Conservation (phyloP, 2,888 invertebrate genomes). For the Hirtodrosophila cameraria region DNA sequence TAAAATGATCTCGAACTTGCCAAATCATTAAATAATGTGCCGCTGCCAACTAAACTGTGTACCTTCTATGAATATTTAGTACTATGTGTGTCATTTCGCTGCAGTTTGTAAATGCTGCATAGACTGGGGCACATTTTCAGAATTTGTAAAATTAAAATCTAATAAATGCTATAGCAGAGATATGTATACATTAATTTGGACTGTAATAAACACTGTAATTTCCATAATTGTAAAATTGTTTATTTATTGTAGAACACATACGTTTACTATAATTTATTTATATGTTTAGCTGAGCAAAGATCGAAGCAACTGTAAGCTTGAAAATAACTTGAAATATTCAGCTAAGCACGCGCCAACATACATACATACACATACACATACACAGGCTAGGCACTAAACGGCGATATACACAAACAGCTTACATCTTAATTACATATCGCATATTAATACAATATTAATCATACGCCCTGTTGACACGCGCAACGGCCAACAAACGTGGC, state of each 20-base stretch:
- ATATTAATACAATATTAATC: constrained; percentile 81
- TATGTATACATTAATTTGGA: too few species aligned
- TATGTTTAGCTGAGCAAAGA: not conserved
- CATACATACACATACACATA: constrained; percentile 1
- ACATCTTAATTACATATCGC: constrained; percentile 80
- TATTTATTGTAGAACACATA: constrained; percentile 19
- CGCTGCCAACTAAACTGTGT: too few species aligned
- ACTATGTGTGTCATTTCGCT: too few species aligned
- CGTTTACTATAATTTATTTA: constrained; percentile 22
- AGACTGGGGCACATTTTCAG: too few species aligned
- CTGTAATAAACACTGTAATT: not conserved
- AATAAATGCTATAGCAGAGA: not conserved
- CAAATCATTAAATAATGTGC: too few species aligned
- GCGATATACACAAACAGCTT: constrained; percentile 64
- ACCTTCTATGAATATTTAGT: too few species aligned
- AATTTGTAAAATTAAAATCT: too few species aligned
- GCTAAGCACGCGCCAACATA: constrained; percentile 4
- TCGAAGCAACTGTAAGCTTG: constrained; percentile 10
- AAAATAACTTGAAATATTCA: constrained; percentile 14
- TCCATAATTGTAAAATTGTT: constrained; percentile 22
- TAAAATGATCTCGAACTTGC: too few species aligned
- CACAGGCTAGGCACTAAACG: constrained; percentile 26
- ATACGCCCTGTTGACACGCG: constrained; percentile 78
- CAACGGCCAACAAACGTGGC: constrained; percentile 53
- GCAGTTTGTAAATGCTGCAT: too few species aligned